Evolutionary conservation across 2,888 invertebrate species (phyloP).

Genomic region (Zele albiditarsus): DNA sequence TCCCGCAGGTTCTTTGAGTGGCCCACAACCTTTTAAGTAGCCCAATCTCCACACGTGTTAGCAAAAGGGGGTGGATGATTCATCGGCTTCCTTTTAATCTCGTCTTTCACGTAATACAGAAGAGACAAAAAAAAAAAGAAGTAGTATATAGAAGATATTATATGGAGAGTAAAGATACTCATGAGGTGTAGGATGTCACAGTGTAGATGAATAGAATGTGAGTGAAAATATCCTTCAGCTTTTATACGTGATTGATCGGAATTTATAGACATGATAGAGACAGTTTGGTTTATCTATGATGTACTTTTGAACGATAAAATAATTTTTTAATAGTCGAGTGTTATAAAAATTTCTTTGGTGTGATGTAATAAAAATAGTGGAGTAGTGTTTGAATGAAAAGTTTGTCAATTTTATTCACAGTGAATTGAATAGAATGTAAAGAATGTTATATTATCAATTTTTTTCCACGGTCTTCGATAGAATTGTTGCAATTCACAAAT

Average conservation of each 20-base stretch:
- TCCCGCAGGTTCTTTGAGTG: constrained; percentile 4
- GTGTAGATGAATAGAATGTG: background rate
- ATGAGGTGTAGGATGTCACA: background rate
- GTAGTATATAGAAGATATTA: background rate
- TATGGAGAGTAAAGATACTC: background rate
- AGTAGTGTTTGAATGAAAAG: background rate
- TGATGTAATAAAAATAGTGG: background rate
- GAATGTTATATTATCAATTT: no score
- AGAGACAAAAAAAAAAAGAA: background rate
- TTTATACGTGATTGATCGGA: no score
- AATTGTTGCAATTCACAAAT: no score
- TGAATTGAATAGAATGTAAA: background rate
- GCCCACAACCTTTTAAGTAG: no score
- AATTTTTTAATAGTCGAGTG: no score
- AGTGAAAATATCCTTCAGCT: background rate
- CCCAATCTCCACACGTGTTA: background rate
- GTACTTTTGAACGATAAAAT: no score
- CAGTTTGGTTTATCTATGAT: no score
- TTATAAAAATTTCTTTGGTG: no score
- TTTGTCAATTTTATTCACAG: background rate
- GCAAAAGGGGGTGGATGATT: constrained; percentile 21
- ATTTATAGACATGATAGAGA: no score
- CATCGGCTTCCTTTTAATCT: constrained; percentile 33
- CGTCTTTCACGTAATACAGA: constrained; percentile 30
- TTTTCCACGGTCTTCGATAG: no score